Conservation (phyloP, 1,140 invertebrate species). For the Hypothenemus hampei region DNA sequence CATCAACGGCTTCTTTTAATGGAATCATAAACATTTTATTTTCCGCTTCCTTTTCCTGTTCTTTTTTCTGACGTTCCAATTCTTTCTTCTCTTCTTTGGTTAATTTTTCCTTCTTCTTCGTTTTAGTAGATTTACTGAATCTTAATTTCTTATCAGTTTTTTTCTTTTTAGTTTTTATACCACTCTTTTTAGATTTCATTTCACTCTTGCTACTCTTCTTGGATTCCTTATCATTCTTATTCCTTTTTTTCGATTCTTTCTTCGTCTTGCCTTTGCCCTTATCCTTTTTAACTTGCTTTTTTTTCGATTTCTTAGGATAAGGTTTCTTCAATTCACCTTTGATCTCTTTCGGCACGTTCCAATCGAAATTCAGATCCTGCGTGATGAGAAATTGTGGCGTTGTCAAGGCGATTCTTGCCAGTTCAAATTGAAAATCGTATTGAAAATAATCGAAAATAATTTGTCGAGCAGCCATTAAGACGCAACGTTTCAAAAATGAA, state of each 20-base stretch:
- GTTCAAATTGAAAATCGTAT: conserved; percentile 26
- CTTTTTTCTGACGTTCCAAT: conserved; percentile 21
- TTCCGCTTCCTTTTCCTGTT: conserved; percentile 20
- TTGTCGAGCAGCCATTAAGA: conserved; percentile 14
- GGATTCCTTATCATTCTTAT: conserved; percentile 4
- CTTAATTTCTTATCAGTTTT: conserved; percentile 3
- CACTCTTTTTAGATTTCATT: conserved; percentile 16
- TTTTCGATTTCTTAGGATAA: conserved; percentile 12
- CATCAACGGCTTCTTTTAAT: conserved; percentile 31
- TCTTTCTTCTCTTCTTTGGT: conserved; percentile 31
- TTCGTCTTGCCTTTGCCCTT: conserved; percentile 13
- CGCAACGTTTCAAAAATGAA: conserved; percentile 10
- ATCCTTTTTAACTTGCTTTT: conserved; percentile 27
- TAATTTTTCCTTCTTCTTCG: conserved; percentile 24
- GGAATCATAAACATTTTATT: conserved; percentile 36
- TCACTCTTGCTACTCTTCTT: neutral
- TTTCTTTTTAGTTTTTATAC: conserved; percentile 23
- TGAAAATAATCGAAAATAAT: conserved; percentile 27
- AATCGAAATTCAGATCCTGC: conserved; percentile 31
- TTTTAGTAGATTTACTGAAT: conserved; percentile 24
- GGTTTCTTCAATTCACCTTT: conserved; percentile 31
- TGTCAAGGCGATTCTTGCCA: conserved; percentile 18
- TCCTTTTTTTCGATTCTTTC: conserved; percentile 20
- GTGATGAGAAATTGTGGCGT: conserved; percentile 29
- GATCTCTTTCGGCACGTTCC: conserved; percentile 33